Conservation (phyloP, 2,888 invertebrate species). For the Thysanoteuthis rhombus region DNA sequence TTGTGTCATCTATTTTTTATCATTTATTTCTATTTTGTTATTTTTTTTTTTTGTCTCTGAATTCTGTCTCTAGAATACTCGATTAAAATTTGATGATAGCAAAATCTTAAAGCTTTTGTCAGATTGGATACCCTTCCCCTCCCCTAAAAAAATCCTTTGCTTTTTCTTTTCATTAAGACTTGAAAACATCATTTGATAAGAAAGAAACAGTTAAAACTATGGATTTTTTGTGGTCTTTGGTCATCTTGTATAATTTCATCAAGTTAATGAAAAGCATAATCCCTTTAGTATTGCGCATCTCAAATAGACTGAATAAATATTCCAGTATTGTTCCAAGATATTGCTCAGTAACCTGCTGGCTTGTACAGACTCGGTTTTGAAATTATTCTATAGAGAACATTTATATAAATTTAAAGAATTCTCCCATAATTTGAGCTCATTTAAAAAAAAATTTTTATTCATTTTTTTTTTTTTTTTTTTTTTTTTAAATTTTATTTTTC, state of each 20-base stretch:
- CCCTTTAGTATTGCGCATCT: neutral
- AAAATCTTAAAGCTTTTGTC: neutral
- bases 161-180: too few species aligned
- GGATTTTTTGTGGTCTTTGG: neutral
- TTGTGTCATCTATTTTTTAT: neutral
- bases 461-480: too few species aligned
- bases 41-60: neutral
- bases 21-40: neutral
- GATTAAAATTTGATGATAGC: neutral
- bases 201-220: neutral
- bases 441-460: too few species aligned
- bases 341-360: neutral
- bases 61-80: neutral
- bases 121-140: neutral
- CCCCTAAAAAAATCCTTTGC: neutral
- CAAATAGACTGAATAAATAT: neutral
- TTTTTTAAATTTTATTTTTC: too few species aligned
- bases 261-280: neutral
- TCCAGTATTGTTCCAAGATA: neutral
- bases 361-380: too few species aligned
- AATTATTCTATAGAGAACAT: neutral
- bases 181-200: neutral
- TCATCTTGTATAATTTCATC: neutral
- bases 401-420: neutral
- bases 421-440: neutral